phyloP scores from a whole-genome alignment of 2,113 vertebrate genomes.

The Muntiacus reevesi region DNA sequence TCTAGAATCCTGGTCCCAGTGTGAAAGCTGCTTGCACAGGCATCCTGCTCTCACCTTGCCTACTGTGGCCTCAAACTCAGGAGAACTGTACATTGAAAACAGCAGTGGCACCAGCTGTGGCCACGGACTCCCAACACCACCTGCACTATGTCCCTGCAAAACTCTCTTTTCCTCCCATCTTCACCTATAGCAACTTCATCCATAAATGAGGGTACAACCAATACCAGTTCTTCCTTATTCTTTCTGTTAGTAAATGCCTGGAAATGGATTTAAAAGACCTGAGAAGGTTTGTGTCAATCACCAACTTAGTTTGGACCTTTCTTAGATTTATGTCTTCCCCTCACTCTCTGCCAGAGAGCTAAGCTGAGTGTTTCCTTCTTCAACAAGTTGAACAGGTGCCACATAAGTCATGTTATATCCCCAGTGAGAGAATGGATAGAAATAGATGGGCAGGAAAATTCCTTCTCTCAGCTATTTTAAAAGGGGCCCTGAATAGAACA shows the following conservation, averaged over 20 bases:
- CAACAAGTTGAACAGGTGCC: neutral
- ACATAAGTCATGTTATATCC: neutral
- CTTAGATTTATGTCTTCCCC: neutral
- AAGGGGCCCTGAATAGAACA: neutral
- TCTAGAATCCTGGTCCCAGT: neutral
- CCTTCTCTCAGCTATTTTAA: neutral
- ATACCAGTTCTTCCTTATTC: neutral
- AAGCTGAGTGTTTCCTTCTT: neutral
- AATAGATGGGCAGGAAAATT: neutral
- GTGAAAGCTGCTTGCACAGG: rapidly evolving
- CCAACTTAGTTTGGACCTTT: neutral
- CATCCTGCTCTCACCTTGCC: neutral
- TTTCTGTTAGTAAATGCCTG: neutral
- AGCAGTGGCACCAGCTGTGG: neutral
- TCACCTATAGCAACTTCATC: neutral
- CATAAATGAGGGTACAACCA: neutral
- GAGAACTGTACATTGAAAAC: rapidly evolving
- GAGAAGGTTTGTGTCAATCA: neutral
- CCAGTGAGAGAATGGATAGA: neutral
- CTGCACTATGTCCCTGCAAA: neutral
- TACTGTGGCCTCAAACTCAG: neutral
- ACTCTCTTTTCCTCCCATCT: rapidly evolving
- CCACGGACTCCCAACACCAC: rapidly evolving
- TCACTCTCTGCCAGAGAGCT: neutral
- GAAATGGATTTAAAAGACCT: neutral